phyloP scores from a whole-genome alignment of 2,888 invertebrate species.

The Agrenia bidenticulata region DNA sequence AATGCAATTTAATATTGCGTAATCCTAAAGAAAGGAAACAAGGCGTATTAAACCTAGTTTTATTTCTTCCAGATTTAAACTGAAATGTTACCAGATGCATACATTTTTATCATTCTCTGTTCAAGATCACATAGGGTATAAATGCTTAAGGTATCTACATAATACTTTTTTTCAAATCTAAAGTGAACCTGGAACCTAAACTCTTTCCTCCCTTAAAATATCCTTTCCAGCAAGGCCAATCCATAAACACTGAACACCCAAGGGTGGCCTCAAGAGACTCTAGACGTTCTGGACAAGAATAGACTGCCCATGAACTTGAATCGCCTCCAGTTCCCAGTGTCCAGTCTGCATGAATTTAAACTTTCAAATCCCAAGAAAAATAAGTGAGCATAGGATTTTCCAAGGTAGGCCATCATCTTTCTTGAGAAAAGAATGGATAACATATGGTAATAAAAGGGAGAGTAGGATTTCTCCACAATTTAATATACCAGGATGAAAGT shows the following conservation, averaged over 20 bases:
- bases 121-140: neutral
- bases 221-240: too few species aligned
- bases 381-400: too few species aligned
- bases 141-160: too few species aligned
- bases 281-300: constrained; percentile 1
- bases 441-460: constrained; percentile 19
- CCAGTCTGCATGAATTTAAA: too few species aligned
- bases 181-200: too few species aligned
- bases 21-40: neutral
- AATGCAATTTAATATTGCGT: constrained; percentile 16
- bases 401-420: too few species aligned
- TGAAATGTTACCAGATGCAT: constrained; percentile 13
- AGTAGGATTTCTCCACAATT: constrained; percentile 4
- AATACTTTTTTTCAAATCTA: too few species aligned
- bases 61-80: neutral
- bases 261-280: neutral
- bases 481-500: constrained; percentile 13
- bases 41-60: neutral
- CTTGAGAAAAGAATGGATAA: constrained; percentile 10
- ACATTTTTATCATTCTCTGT: neutral
- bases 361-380: too few species aligned
- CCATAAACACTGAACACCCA: neutral
- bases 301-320: constrained; percentile 19
- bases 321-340: neutral
- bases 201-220: too few species aligned